Base-by-base conservation (phyloP, 2,797 vertebrate species). In the Enteromius radiatus region DNA sequence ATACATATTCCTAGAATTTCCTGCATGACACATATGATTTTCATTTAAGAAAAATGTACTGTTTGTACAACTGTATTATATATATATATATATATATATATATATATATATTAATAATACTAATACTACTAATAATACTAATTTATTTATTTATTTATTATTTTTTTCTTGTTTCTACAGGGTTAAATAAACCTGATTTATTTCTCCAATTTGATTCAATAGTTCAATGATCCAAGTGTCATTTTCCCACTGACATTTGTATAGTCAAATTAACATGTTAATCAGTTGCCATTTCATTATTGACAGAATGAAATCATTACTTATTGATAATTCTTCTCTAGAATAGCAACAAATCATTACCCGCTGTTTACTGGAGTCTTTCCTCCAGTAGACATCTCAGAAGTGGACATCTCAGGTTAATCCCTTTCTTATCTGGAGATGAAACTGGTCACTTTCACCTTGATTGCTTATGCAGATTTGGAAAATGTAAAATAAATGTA, bases 401-500 rank as follows among this genome's bases (percentile, higher is more conserved):
- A 38, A 54, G 31, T 54, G 68, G 33, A 23, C 45, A 21, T 38
- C n/a, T 1, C 9, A 21, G 15, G 10, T 45, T 49, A 79, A 67
- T 67, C 69, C 23, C 7, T 64, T 36, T 78, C 19, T 54, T 36
- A 45, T 2, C 49, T 12, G 52, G 14, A 14, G 36, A 77, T 54
- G 85, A 80, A 83, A 83, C 23, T 80, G 84, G 81, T 76, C 69
- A 69, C 74, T 84, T 85, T 86, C 81, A 83, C 89, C 82, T 28
- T 89, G 84, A 90, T 90, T 88, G 80, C 64, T 73, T 83, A 86
- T 87, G 43, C 78, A 75, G 86, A 89, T 88, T 87, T 78, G 80
- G 65, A 70, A 80, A 61, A 86, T 81, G 87, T 61, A 15, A 85
- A 90, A 88, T 85, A 31, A 49, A 71, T 28, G 0, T 5, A 45